Evolutionary conservation across 2,888 invertebrate genomes (phyloP).

Genomic region (Beris chalybata): DNA sequence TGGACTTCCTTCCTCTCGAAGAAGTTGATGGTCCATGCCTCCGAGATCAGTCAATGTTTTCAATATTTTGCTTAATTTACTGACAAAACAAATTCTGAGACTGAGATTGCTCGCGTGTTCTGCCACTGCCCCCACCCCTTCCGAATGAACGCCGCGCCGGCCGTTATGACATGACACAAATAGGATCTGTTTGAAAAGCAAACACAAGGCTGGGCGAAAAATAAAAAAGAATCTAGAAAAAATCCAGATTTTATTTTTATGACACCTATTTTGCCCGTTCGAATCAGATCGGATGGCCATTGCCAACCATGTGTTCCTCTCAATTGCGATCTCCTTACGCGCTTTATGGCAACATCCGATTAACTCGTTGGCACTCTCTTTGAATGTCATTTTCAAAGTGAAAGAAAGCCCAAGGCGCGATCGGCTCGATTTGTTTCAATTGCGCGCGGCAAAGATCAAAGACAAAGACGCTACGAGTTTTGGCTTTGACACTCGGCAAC

Average conservation of each 20-base stretch:
- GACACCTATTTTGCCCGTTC: constrained; percentile 23
- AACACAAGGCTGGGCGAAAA: constrained; percentile 13
- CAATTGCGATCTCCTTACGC: constrained; percentile 18
- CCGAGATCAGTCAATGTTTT: constrained; percentile 1
- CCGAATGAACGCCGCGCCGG: no score
- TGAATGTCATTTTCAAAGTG: constrained; percentile 34
- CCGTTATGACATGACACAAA: neutral
- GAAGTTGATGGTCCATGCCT: no score
- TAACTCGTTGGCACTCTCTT: constrained; percentile 38
- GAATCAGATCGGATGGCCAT: constrained; percentile 7
- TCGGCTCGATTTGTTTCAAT: constrained; percentile 1
- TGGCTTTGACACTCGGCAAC: constrained; percentile 20
- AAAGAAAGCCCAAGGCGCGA: constrained; percentile 7
- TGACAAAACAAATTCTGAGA: neutral
- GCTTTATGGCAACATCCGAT: constrained; percentile 27
- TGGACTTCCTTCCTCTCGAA: neutral
- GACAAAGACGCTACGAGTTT: constrained; percentile 1
- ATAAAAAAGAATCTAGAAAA: no score
- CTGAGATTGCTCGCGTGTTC: no score
- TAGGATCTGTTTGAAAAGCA: constrained; percentile 25
- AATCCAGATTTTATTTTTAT: constrained; percentile 26
- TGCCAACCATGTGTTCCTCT: constrained; percentile 33
- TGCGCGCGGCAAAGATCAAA: constrained; percentile 24
- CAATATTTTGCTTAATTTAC: constrained; percentile 11
- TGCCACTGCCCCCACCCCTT: no score